phyloP scores from a whole-genome alignment of 2,113 vertebrate species.

The Nycticorax nycticorax region DNA sequence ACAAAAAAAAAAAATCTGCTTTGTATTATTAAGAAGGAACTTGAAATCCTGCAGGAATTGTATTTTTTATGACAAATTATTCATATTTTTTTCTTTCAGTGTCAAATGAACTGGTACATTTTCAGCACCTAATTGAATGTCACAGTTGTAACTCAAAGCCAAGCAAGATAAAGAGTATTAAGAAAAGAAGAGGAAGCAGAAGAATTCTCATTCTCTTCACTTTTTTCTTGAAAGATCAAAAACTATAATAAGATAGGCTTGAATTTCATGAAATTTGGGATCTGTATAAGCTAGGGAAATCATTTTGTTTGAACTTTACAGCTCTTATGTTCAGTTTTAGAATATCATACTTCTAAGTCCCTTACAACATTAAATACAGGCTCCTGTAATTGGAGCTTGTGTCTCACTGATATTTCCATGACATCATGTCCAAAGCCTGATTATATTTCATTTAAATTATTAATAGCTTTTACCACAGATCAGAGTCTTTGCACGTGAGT shows the following conservation, averaged over 20 bases:
- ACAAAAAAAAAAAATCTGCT: not conserved
- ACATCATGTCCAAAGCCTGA: not conserved
- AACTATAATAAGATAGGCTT: not conserved
- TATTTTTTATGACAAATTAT: constrained; percentile 27
- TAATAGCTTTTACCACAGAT: constrained; percentile 8
- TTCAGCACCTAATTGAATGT: constrained; percentile 30
- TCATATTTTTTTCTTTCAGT: not conserved
- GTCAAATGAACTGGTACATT: not conserved
- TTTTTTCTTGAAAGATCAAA: constrained; percentile 34
- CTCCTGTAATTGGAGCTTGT: not conserved
- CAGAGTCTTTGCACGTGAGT: not conserved
- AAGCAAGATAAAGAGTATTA: not conserved
- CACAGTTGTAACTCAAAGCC: constrained; percentile 20
- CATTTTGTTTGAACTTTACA: constrained; percentile 1
- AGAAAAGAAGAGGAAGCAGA: not conserved
- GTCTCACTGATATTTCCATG: not conserved
- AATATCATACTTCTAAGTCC: not conserved
- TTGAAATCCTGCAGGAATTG: not conserved
- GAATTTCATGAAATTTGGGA: not conserved
- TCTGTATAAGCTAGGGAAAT: not conserved
- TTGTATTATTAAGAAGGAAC: not conserved
- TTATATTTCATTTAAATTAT: constrained; percentile 13
- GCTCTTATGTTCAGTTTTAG: not conserved
- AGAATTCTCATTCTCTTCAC: not conserved
- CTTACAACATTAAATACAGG: not conserved